phyloP scores from a whole-genome alignment of 2,797 vertebrate genomes.

The Manis crassicaudata region DNA sequence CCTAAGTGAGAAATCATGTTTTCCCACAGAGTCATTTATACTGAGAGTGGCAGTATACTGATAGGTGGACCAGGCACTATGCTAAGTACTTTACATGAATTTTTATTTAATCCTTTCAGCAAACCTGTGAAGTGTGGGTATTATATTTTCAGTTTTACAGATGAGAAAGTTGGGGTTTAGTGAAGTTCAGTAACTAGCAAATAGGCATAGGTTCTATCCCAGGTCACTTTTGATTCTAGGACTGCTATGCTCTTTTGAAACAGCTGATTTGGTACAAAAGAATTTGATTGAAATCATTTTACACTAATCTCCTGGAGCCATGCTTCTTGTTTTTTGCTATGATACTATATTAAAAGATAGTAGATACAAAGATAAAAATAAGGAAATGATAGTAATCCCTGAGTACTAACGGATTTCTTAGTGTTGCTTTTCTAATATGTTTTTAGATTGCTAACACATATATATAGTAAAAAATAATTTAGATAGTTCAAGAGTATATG shows the following conservation, averaged over 20 bases:
- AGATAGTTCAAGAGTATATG: neutral
- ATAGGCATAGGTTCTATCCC: neutral
- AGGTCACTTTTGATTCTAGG: slow-evolving; percentile 27
- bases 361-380: slow-evolving; percentile 10
- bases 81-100: neutral
- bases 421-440: slow-evolving; percentile 14
- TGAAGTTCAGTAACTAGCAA: neutral
- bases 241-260: slow-evolving; percentile 30
- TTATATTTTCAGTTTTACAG: slow-evolving; percentile 12
- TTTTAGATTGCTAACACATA: slow-evolving; percentile 30
- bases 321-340: neutral
- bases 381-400: neutral
- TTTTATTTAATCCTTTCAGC: slow-evolving; percentile 36
- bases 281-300: slow-evolving; percentile 37
- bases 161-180: neutral
- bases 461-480: slow-evolving; percentile 9
- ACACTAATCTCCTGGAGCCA: neutral
- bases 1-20: neutral
- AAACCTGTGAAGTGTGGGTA: neutral
- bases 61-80: neutral
- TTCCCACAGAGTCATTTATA: neutral
- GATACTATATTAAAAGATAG: slow-evolving; percentile 12
- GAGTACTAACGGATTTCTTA: neutral
- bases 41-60: neutral
- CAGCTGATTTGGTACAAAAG: slow-evolving; percentile 21